Percentiles rank a stretch among this genome's conserved stretches.
Conservation (phyloP, 2,888 invertebrate species). For the Cerastis leucographa region DNA sequence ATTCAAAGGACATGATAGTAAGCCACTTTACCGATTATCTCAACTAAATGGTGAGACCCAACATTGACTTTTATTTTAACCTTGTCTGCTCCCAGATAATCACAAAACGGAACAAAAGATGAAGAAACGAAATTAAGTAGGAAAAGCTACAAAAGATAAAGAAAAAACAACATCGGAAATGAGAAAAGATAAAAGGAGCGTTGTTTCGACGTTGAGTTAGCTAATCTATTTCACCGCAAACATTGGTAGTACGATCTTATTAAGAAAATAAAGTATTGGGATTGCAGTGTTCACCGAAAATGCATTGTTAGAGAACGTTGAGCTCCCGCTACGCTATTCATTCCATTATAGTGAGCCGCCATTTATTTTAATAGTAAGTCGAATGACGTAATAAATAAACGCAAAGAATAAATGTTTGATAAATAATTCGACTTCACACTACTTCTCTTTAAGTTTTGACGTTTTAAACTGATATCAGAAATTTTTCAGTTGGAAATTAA, state of each 20-base stretch:
- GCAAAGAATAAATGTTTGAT: neutral
- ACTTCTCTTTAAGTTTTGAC: neutral
- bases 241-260: conserved; percentile 5
- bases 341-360: neutral
- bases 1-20: neutral
- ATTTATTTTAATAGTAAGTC: conserved; percentile 11
- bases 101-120: conserved; percentile 17
- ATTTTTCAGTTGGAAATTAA: neutral
- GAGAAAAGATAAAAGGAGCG: conserved; percentile 59
- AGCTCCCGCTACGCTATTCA: neutral
- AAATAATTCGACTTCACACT: neutral
- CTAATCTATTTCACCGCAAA: conserved; percentile 43
- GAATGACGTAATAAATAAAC: neutral
- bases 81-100: conserved; percentile 22
- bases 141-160: conserved; percentile 37
- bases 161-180: conserved; percentile 57
- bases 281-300: conserved; percentile 24
- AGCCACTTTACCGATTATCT: conserved; percentile 17
- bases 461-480: neutral
- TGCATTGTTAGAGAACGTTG: conserved; percentile 10
- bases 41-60: conserved; percentile 8
- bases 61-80: conserved; percentile 28
- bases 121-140: conserved; percentile 22
- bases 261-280: conserved; percentile 11
- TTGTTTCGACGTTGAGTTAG: conserved; percentile 35